A percentile compares a stretch with the other conserved stretches of the same genome.
These are phyloP conservation scores for Periparus ater DNA, from an alignment of 2,797 vertebrate genomes.

Conservation along the genomic window DNA sequence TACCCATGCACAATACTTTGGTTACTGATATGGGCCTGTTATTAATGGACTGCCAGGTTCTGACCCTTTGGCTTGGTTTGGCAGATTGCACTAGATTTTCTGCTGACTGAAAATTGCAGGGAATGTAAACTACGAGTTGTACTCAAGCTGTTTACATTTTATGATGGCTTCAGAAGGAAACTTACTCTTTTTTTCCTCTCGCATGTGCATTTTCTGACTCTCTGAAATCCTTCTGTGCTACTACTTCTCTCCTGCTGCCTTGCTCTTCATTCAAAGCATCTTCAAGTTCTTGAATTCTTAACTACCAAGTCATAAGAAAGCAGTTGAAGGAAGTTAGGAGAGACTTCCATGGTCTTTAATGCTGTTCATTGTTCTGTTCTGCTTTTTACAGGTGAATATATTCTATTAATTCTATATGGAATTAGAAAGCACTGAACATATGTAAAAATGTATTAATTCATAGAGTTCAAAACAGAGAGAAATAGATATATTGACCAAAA, in stretches of 20 bases:
- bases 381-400: neutral
- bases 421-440: neutral
- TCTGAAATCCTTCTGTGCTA: conserved; percentile 78
- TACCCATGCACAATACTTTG: neutral
- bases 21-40: neutral
- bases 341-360: neutral
- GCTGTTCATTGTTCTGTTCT: neutral
- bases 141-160: neutral
- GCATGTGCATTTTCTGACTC: conserved; percentile 78
- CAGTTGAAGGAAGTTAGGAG: conserved; percentile 32
- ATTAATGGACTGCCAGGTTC: neutral
- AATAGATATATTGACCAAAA: neutral
- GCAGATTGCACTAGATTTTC: neutral
- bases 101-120: neutral
- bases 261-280: conserved; percentile 79
- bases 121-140: neutral
- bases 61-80: neutral
- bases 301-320: conserved; percentile 60
- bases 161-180: neutral
- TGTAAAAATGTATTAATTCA: neutral
- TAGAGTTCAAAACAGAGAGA: neutral
- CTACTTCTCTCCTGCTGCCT: conserved; percentile 75
- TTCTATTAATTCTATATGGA: neutral
- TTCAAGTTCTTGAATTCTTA: conserved; percentile 83
- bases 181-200: conserved; percentile 77